These are phyloP conservation scores for Tachypleus tridentatus DNA, from an alignment of 1,140 invertebrate species.

Conservation along the genomic window DNA sequence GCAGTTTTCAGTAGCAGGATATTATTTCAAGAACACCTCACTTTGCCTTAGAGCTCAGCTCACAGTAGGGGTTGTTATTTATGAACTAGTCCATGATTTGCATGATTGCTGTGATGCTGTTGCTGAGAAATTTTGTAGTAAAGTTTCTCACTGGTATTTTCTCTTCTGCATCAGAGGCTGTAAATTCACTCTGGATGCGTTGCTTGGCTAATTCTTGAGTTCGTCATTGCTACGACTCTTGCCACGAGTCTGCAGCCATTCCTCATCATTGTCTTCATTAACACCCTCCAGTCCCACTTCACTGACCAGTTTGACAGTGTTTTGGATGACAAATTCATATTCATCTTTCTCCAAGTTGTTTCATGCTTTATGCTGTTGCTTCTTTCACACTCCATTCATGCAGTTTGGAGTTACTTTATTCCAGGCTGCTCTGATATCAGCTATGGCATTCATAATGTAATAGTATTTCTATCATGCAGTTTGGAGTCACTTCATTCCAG, in stretches of 20 bases:
- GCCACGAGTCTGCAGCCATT: neutral
- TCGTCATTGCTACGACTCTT: neutral
- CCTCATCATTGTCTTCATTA: neutral
- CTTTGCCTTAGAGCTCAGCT: too few species aligned
- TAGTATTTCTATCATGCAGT: slow-evolving; percentile 19
- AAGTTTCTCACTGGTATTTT: too few species aligned
- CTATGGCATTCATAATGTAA: slow-evolving; percentile 3
- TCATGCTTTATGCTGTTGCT: neutral
- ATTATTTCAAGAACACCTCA: too few species aligned
- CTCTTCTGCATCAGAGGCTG: too few species aligned
- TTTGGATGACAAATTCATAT: neutral
- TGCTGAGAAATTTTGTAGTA: too few species aligned
- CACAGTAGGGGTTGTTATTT: too few species aligned
- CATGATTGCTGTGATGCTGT: too few species aligned
- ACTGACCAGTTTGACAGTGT: neutral
- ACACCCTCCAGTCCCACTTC: neutral
- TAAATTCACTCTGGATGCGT: neutral
- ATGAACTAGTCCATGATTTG: too few species aligned
- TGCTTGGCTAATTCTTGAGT: neutral
- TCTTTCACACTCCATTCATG: slow-evolving; percentile 4
- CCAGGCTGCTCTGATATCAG: neutral
- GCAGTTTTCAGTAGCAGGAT: too few species aligned
- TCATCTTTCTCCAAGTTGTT: neutral
- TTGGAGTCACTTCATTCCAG: slow-evolving; percentile 41
- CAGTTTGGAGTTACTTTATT: neutral